Conservation (phyloP, 2,888 invertebrate species). For the Noctua fimbriata region DNA sequence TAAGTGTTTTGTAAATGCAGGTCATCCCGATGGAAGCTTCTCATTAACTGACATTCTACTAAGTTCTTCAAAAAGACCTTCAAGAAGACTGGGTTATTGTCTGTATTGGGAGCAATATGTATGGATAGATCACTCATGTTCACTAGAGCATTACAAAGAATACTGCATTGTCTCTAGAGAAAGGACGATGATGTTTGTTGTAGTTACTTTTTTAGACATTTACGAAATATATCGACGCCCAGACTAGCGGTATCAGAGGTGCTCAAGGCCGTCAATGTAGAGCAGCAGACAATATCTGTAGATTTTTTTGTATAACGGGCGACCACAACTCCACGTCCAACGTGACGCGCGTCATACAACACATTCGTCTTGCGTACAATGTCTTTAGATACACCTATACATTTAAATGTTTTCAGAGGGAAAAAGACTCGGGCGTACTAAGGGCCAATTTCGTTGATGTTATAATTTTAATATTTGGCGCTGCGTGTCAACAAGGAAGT, state of each 20-base stretch:
- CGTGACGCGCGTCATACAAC: background rate
- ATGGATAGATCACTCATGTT: background rate
- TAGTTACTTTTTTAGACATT: background rate
- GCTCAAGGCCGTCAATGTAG: background rate
- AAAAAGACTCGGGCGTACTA: conserved; percentile 77
- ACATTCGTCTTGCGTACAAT: background rate
- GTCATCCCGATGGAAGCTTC: background rate
- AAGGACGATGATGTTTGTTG: background rate
- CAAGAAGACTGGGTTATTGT: background rate
- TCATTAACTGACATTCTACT: background rate
- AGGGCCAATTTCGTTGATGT: conserved; percentile 87
- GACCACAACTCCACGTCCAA: background rate
- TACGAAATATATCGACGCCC: background rate
- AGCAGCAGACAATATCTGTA: background rate
- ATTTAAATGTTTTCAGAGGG: conserved; percentile 71
- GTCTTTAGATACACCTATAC: background rate
- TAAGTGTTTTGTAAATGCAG: conserved; percentile 27
- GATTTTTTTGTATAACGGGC: background rate
- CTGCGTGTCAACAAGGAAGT: conserved; percentile 92
- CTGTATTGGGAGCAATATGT: background rate
- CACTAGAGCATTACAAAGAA: background rate
- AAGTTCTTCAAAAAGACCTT: background rate
- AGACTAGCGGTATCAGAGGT: background rate
- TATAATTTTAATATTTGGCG: conserved; percentile 90
- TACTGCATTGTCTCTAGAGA: background rate